Evolutionary conservation across 1,140 invertebrate species (phyloP), one percentile per base, ranked within the genome.

Genomic region (Eufriesea mexicana): DNA sequence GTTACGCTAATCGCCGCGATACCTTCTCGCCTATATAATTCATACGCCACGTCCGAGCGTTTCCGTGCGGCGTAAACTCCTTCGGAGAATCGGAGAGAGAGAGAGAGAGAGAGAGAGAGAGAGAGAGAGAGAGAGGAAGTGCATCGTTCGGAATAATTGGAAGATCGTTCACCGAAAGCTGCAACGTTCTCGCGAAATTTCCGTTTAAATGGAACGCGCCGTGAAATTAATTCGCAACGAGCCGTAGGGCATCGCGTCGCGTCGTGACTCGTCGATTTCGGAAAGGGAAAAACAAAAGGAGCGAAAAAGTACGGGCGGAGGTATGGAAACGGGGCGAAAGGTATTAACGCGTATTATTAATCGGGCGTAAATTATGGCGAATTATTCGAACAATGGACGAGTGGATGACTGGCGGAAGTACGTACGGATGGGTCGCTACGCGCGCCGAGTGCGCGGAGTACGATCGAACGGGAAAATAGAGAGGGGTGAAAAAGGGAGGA

Each of bases 1-100:
- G 59, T 81, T 81, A 81, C 35, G 49, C 25, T 75, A 75, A 81
- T 81, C 61, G 61, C 20, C 54, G 9, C 49, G 35, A 74, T 80
- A 54, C 59, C 47, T 42, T 77, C 62, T 45, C 49, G 18, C 35
- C 62, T 67, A 45, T 54, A 42, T 59, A 66, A 66, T 66, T 25
- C 49, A n/a, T 42, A 25, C 16, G n/a, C 10, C 23, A 14, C 16
- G 28, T 25, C 35, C 23, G 14, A 20, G 23, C 28, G n/a, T 23
- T 55, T 42, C 42, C 35, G n/a, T 42, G 20, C 20, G 51, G 35
- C 25, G 59, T 25, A 42, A 57, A 71, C 45, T 49, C 35, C 25
- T 66, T 51, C 57, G 28, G 14, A 23, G 45, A 59, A 35, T 74
- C 28, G 49, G 35, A 4, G 35, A 35, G 35, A 35, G 35, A 35